Evolutionary conservation across 2,113 vertebrate species (phyloP).

Genomic region (Dromas ardeola): DNA sequence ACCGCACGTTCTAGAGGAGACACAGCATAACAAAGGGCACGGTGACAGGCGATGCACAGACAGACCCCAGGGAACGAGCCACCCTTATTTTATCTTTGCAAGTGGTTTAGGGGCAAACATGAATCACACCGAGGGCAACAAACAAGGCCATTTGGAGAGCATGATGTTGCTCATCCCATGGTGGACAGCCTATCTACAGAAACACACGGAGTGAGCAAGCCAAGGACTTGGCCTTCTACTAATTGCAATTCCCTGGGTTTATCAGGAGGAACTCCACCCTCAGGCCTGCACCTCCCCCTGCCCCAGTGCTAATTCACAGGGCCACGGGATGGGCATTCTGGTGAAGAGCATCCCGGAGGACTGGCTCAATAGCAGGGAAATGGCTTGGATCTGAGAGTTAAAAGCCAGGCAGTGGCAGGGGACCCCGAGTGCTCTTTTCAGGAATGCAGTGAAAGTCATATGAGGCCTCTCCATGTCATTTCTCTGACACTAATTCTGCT

Average conservation of each 20-base stretch:
- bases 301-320: background rate
- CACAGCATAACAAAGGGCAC: background rate
- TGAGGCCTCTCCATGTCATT: rapidly evolving
- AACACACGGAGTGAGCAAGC: background rate
- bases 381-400: background rate
- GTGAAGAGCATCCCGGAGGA: background rate
- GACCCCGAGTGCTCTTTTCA: background rate
- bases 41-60: rapidly evolving
- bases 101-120: background rate
- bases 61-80: background rate
- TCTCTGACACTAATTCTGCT: background rate
- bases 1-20: background rate
- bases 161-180: background rate
- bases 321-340: background rate
- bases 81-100: background rate
- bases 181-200: background rate
- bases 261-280: background rate
- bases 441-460: background rate
- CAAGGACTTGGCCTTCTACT: background rate
- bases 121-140: background rate
- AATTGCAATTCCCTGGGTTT: background rate
- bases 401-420: background rate
- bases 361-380: background rate
- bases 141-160: background rate
- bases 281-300: background rate